Conservation (phyloP, 2,888 invertebrate species). For the Lordiphosa fenestrarum region DNA sequence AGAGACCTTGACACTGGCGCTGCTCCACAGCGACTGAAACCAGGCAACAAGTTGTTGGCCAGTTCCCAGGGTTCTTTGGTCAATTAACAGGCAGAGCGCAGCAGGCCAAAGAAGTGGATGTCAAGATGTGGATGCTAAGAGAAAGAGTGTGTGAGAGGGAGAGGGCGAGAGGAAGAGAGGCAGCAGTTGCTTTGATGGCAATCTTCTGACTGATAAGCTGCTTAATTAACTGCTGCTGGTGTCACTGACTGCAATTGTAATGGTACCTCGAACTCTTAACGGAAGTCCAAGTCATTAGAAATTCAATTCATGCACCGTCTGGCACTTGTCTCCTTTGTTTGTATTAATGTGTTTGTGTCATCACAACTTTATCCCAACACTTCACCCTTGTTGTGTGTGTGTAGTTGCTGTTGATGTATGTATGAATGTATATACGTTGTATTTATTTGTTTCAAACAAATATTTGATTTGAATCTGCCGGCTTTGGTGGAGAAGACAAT, state of each 20-base stretch:
- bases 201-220: constrained; percentile 48
- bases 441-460: constrained; percentile 17
- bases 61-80: constrained; percentile 62
- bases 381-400: constrained; percentile 8
- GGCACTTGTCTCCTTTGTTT: constrained; percentile 34
- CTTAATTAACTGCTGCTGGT: constrained; percentile 36
- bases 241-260: constrained; percentile 1
- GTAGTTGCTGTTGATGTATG: not conserved
- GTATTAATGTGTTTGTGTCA: constrained; percentile 13
- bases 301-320: constrained; percentile 50
- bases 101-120: constrained; percentile 52
- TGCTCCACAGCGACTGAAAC: constrained; percentile 78
- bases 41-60: constrained; percentile 62
- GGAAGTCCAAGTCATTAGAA: constrained; percentile 66
- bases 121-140: constrained; percentile 56
- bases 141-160: constrained; percentile 1
- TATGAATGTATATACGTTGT: not conserved
- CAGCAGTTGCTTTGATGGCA: constrained; percentile 10
- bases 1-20: constrained; percentile 81
- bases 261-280: constrained; percentile 21
- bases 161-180: not conserved
- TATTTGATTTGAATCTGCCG: constrained; percentile 20
- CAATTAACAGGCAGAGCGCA: constrained; percentile 44
- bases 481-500: too few relatives aligned
- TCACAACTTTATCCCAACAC: constrained; percentile 16